A percentile compares a stretch with the other conserved stretches of the same genome.
Evolutionary conservation across 2,888 invertebrate species (phyloP).

Genomic region (Melinopterus prodromus): DNA sequence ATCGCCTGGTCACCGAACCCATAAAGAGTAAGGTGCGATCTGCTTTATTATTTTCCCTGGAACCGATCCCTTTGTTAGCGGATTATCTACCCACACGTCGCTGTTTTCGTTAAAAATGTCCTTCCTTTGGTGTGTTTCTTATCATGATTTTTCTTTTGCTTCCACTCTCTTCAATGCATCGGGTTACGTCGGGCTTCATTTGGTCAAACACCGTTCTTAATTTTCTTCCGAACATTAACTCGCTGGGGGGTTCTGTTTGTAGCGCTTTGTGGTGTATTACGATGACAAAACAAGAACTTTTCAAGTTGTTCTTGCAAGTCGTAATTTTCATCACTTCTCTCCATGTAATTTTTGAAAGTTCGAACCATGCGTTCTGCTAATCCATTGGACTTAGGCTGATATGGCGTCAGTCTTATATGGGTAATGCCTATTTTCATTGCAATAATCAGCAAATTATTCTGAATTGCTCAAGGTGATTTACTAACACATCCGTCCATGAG

Average conservation of each 20-base stretch:
- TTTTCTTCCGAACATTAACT: background rate
- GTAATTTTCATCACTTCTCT: background rate
- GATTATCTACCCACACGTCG: background rate
- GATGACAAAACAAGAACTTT: background rate
- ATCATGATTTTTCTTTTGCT: background rate
- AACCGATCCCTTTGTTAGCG: background rate
- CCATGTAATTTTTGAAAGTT: background rate
- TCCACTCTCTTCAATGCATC: background rate
- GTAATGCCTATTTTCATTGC: background rate
- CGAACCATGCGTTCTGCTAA: background rate
- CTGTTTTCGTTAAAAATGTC: background rate
- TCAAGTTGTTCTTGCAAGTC: conserved; percentile 7
- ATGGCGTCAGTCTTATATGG: background rate
- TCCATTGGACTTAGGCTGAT: background rate
- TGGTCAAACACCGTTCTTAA: background rate
- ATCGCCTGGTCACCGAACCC: no score
- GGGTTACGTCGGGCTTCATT: background rate
- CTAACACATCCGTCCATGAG: no score
- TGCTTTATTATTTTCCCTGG: background rate
- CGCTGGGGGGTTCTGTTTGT: background rate
- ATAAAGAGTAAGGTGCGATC: conserved; percentile 20
- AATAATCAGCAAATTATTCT: background rate
- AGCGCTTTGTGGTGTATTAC: background rate
- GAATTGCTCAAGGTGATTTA: no score
- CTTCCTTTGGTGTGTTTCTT: background rate